These are phyloP conservation scores for Polyommatus iphigenia DNA, from an alignment of 2,888 invertebrate species.

Conservation along the genomic window DNA sequence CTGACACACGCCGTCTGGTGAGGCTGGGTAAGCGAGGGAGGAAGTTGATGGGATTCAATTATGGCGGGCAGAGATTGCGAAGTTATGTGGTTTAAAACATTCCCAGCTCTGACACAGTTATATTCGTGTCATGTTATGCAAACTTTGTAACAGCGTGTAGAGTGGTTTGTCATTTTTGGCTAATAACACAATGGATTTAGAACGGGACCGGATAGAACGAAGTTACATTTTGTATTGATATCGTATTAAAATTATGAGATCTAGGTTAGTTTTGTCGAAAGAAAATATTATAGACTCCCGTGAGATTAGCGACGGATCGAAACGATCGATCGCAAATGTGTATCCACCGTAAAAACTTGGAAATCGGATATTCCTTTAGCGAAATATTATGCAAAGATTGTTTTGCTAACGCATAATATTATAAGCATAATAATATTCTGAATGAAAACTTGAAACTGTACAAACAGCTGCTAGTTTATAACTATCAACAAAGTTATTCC, in stretches of 20 bases:
- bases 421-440: not conserved
- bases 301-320: too few species aligned
- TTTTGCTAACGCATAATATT: not conserved
- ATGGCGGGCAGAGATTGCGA: slow-evolving; percentile 21
- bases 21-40: slow-evolving; percentile 1
- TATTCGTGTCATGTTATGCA: not conserved
- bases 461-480: not conserved
- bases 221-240: too few species aligned
- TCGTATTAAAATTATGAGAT: too few species aligned
- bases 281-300: too few species aligned
- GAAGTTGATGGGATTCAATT: slow-evolving; percentile 21
- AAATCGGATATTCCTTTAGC: not conserved
- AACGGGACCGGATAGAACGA: too few species aligned
- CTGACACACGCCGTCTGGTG: not conserved
- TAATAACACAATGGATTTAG: not conserved
- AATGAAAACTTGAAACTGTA: not conserved
- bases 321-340: too few species aligned
- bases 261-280: too few species aligned
- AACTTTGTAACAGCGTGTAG: not conserved
- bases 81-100: slow-evolving; percentile 21
- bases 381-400: not conserved
- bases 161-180: not conserved
- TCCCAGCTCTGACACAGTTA: not conserved
- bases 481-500: slow-evolving; percentile 5
- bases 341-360: not conserved